Base-by-base conservation (phyloP, 2,113 vertebrate species). In the Athene noctua region DNA sequence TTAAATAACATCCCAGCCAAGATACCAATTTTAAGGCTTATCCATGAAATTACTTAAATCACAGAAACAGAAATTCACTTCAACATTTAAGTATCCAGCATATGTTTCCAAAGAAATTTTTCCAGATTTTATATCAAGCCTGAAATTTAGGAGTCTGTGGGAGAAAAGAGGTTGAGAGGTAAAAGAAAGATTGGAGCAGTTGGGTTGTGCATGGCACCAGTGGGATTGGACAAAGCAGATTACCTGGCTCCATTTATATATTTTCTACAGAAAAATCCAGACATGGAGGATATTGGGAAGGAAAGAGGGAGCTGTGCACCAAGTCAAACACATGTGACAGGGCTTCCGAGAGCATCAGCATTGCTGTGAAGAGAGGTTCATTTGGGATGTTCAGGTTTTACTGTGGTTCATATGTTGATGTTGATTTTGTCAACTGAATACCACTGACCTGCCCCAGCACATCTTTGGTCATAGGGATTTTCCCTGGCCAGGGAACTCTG, bases 341-440 rank as follows among this genome's bases (percentile, higher is more conserved):
- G 14, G 16, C 34, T 85, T 82, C 51, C 55, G 59, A 58, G 57
- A 42, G 20, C 26, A n/a, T 8, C 61, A n/a, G 74, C 0, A 0
- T 2, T 52, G 19, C 30, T 78, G 23, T 42, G 47, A 32, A 46
- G 25, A 57, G 8, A 15, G 15, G 49, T 20, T 22, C 29, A 13
- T 36, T n/a, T 8, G 9, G n/a, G 36, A 16, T 16, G 25, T 5
- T 46, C 44, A 9, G 15, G 23, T 57, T 72, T 94, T 68, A 14
- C 42, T 0, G 0, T 34, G 54, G 34, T 44, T 90, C 40, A 3
- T 54, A 8, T 5, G 17, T 9, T 2, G 3, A 7, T 3, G 7
- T 18, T 65, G 46, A 40, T 51, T 88, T 93, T 94, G 38, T 77
- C 34, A 62, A 13, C 51, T 46, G 51, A 44, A 5, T 40, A 27